A percentile compares a stretch with the other conserved stretches of the same genome.
Evolutionary conservation across 2,888 invertebrate genomes (phyloP).

Genomic region (Drosophila parthenogenetica): DNA sequence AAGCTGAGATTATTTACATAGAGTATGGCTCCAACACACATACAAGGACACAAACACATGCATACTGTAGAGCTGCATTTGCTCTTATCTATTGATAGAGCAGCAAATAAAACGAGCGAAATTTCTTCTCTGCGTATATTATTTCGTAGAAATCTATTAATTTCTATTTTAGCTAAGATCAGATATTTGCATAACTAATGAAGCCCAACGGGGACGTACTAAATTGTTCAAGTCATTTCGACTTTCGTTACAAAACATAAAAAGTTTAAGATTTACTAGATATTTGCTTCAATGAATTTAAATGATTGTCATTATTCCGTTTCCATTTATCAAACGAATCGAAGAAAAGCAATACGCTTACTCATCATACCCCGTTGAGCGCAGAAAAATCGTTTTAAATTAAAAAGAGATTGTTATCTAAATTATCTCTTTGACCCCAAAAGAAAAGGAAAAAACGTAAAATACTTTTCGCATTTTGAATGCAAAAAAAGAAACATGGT

Average conservation of each 20-base stretch:
- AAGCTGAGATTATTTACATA: slow-evolving; percentile 40
- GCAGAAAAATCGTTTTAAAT: slow-evolving; percentile 7
- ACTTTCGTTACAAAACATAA: slow-evolving; percentile 6
- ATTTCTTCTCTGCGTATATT: slow-evolving; percentile 4
- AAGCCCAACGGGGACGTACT: not conserved
- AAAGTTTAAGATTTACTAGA: not conserved
- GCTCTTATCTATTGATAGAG: slow-evolving; percentile 13
- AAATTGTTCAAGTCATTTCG: not conserved
- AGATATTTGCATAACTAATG: slow-evolving; percentile 16
- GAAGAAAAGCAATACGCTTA: slow-evolving; percentile 12
- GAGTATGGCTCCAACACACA: slow-evolving; percentile 1
- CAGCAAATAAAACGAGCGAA: slow-evolving; percentile 7
- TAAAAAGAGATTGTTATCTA: slow-evolving; percentile 28
- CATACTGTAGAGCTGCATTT: slow-evolving; percentile 5
- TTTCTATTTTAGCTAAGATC: slow-evolving; percentile 11
- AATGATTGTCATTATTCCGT: not conserved
- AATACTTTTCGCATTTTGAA: slow-evolving; percentile 1
- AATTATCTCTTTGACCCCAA: slow-evolving; percentile 32
- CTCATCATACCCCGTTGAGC: slow-evolving; percentile 20
- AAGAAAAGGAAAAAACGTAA: slow-evolving; percentile 2
- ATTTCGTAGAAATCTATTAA: slow-evolving; percentile 5
- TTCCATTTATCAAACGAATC: not conserved
- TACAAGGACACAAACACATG: not conserved
- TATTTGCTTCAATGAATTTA: not conserved
- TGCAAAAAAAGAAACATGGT: slow-evolving; percentile 29